Conservation (phyloP, 2,113 vertebrate species). For the Leucopternis melanops region DNA sequence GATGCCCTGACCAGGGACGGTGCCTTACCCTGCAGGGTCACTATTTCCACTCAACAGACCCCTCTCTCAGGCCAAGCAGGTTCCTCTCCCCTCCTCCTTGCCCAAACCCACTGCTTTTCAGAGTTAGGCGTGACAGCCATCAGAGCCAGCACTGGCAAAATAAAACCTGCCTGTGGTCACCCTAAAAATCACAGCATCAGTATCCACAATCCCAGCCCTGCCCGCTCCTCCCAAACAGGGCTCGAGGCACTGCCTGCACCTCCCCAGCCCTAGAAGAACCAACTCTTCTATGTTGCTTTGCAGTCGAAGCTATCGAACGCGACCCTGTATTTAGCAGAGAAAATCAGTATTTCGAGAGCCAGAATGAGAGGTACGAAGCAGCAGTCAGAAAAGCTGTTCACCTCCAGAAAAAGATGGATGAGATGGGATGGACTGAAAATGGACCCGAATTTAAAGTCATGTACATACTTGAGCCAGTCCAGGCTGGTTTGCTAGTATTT, state of each 20-base stretch:
- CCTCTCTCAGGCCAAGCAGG: background rate
- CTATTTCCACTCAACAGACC: background rate
- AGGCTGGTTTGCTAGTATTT: too few species aligned
- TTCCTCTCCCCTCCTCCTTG: background rate
- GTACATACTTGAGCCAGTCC: too few species aligned
- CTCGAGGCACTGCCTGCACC: background rate
- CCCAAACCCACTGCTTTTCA: background rate
- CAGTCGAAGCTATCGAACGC: conserved; percentile 57
- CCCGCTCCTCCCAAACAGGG: accelerated
- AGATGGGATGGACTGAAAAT: conserved; percentile 58
- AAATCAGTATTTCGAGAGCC: conserved; percentile 69
- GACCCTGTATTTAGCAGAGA: conserved; percentile 64
- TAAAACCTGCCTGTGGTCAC: background rate
- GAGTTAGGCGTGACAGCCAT: background rate
- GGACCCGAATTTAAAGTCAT: conserved; percentile 46
- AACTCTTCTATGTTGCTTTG: background rate
- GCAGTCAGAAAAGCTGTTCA: conserved; percentile 54
- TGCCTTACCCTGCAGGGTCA: background rate
- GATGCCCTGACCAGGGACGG: background rate
- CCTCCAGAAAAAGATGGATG: conserved; percentile 30
- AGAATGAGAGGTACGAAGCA: conserved; percentile 63
- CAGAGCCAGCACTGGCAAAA: background rate
- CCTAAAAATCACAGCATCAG: background rate
- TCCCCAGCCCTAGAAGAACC: background rate
- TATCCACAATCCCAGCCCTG: background rate